Percentiles rank a stretch among this genome's conserved stretches.
These are phyloP conservation scores for Rhinichthys osculus DNA, from an alignment of 2,797 vertebrate species.

Conservation along the genomic window DNA sequence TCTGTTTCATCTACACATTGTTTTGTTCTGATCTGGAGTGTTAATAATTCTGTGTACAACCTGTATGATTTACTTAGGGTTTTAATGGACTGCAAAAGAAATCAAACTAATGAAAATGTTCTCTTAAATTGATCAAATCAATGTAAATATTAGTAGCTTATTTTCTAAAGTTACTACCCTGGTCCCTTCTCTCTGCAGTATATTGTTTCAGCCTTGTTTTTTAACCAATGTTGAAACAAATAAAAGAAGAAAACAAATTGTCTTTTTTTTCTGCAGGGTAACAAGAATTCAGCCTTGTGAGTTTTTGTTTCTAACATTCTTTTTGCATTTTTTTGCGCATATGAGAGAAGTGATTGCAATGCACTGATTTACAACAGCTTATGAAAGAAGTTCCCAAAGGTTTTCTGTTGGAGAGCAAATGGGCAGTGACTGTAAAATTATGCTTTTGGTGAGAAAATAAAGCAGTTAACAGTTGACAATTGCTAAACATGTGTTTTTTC, in stretches of 20 bases:
- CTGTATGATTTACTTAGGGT: slow-evolving; percentile 36
- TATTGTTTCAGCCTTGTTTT: not conserved
- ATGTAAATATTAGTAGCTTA: not conserved
- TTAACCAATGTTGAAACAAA: not conserved
- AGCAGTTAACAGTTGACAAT: slow-evolving; percentile 34
- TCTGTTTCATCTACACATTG: not conserved
- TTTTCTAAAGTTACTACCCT: not conserved
- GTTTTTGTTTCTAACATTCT: not conserved
- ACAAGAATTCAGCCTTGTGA: not conserved
- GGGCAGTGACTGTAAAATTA: slow-evolving; percentile 21
- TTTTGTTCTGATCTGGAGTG: not conserved
- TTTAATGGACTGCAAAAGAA: slow-evolving; percentile 2
- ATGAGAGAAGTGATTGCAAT: slow-evolving; percentile 8
- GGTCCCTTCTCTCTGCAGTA: not conserved
- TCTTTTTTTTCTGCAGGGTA: not conserved
- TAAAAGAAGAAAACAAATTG: not conserved
- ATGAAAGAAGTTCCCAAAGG: not conserved
- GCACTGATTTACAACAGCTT: slow-evolving; percentile 43
- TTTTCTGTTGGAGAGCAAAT: slow-evolving; percentile 26
- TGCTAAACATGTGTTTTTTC: not conserved
- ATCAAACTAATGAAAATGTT: slow-evolving; percentile 1
- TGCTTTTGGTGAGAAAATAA: slow-evolving; percentile 54
- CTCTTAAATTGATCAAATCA: not conserved
- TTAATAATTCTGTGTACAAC: not conserved
- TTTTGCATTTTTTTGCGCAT: not conserved